A percentile compares a stretch with the other conserved stretches of the same genome.
Conservation (phyloP, 2,888 invertebrate genomes). For the Drosophila meridionalis region DNA sequence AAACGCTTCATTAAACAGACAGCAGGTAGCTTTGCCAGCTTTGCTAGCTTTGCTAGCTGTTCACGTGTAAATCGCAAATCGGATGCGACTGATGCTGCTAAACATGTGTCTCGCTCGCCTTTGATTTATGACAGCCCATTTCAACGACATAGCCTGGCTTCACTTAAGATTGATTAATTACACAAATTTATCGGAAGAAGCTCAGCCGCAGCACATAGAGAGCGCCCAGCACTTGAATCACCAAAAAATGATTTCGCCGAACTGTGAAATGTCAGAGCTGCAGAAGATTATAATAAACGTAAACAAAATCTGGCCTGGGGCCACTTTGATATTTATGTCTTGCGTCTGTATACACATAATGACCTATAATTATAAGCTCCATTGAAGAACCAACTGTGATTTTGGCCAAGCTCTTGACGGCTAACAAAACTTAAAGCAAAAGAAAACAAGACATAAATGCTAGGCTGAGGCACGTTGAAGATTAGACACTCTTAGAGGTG, state of each 20-base stretch:
- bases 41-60: constrained; percentile 10
- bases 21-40: constrained; percentile 26
- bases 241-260: constrained; percentile 26
- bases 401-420: constrained; percentile 19
- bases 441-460: constrained; percentile 20
- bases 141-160: constrained; percentile 17
- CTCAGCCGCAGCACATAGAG: background rate
- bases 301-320: constrained; percentile 37
- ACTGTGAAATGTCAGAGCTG: constrained; percentile 16
- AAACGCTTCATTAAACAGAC: constrained; percentile 68
- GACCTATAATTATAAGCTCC: constrained; percentile 55
- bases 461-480: background rate
- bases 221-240: background rate
- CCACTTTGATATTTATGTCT: constrained; percentile 15
- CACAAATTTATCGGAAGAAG: constrained; percentile 23
- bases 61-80: constrained; percentile 2
- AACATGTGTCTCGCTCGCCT: constrained; percentile 38
- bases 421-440: constrained; percentile 10
- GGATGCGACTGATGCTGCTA: constrained; percentile 1
- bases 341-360: constrained; percentile 45
- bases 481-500: background rate
- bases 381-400: constrained; percentile 4
- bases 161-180: constrained; percentile 66
- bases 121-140: constrained; percentile 53
- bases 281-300: constrained; percentile 18